These are phyloP conservation scores for Orchesella flavescens DNA, from an alignment of 2,888 invertebrate species.

Conservation along the genomic window DNA sequence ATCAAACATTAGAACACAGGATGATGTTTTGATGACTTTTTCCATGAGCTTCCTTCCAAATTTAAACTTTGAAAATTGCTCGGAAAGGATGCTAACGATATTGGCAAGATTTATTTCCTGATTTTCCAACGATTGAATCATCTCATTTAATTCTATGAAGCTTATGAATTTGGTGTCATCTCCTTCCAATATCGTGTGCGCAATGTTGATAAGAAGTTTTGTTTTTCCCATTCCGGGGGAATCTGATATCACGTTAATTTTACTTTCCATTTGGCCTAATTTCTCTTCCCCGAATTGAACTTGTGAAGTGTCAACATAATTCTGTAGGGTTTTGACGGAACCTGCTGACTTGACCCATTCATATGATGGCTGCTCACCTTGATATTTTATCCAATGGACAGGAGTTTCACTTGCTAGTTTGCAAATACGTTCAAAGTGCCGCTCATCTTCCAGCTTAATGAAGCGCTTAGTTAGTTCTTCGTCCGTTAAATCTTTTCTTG, in stretches of 20 bases:
- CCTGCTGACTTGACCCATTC: background rate
- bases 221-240: slow-evolving; percentile 30
- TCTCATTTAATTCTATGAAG: background rate
- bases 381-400: background rate
- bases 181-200: background rate
- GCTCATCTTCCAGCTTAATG: background rate
- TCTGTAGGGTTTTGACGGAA: background rate
- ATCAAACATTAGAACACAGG: background rate
- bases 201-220: background rate
- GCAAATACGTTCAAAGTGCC: slow-evolving; percentile 5
- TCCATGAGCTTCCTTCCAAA: background rate
- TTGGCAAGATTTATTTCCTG: background rate
- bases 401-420: background rate
- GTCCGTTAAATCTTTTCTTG: too few relatives aligned
- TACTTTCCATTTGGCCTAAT: too few relatives aligned
- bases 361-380: too few relatives aligned
- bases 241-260: background rate
- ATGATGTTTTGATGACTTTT: background rate
- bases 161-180: background rate
- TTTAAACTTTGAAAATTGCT: background rate
- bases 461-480: slow-evolving; percentile 1
- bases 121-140: background rate
- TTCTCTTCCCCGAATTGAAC: too few relatives aligned
- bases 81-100: background rate
- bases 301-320: background rate